Percentiles rank a stretch among this genome's conserved stretches.
These are phyloP conservation scores for Yponomeuta evonymella DNA, from an alignment of 2,888 invertebrate species.

Conservation along the genomic window DNA sequence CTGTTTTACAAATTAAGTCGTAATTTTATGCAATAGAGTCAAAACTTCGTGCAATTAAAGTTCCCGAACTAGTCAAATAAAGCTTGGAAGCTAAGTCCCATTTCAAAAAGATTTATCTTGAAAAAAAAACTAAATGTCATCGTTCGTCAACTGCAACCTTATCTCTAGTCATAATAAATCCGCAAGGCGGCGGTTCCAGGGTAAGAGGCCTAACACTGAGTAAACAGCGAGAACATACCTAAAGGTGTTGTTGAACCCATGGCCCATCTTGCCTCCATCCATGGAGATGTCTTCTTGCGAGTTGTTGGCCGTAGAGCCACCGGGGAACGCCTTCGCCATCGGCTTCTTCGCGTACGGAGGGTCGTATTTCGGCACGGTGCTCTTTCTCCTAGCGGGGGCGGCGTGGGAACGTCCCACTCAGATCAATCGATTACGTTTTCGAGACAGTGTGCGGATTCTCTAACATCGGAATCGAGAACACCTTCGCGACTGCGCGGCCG, in stretches of 20 bases:
- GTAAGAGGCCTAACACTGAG: background rate
- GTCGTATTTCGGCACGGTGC: constrained; percentile 91
- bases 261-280: constrained; percentile 86
- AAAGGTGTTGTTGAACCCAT: constrained; percentile 86
- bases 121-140: too few relatives aligned
- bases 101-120: too few relatives aligned
- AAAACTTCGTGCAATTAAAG: too few relatives aligned
- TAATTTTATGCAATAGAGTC: too few relatives aligned
- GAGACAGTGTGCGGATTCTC: constrained; percentile 34
- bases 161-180: too few relatives aligned
- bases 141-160: too few relatives aligned
- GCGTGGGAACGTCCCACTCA: constrained; percentile 75
- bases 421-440: constrained; percentile 74
- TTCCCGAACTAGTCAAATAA: too few relatives aligned
- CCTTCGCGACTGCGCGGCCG: constrained; percentile 27
- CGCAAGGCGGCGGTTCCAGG: background rate
- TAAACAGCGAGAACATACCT: constrained; percentile 72
- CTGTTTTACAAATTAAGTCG: too few relatives aligned
- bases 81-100: too few relatives aligned
- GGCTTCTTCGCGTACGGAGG: constrained; percentile 92
- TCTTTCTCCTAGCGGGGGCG: constrained; percentile 86
- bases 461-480: constrained; percentile 44
- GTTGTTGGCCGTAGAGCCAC: constrained; percentile 80
- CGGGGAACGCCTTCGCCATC: constrained; percentile 82
- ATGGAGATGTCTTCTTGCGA: constrained; percentile 87